A percentile compares a stretch with the other conserved stretches of the same genome.
These are phyloP conservation scores for Euleptes europaea DNA, from an alignment of 2,113 vertebrate species.

Conservation along the genomic window DNA sequence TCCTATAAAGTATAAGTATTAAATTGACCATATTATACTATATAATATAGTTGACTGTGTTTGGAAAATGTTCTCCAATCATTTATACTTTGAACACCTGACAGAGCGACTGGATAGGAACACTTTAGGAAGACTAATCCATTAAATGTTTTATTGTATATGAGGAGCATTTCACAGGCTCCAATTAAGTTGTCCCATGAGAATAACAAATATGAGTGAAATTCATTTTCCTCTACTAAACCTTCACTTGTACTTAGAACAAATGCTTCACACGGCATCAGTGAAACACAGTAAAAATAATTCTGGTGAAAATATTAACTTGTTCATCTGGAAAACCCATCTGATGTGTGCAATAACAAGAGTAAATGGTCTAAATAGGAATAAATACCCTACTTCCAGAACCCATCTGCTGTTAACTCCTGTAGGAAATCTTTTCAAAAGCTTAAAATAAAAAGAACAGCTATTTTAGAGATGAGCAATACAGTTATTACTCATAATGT, in stretches of 20 bases:
- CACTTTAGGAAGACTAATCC: not conserved
- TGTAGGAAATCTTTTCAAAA: conserved; percentile 57
- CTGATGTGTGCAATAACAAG: conserved; percentile 50
- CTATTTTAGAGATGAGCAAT: conserved; percentile 71
- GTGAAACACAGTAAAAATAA: conserved; percentile 1
- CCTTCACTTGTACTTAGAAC: not conserved
- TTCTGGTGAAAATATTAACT: conserved; percentile 49
- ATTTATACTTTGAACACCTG: not conserved
- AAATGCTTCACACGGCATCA: not conserved
- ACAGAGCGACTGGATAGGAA: not conserved
- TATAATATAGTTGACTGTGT: not conserved
- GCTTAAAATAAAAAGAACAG: conserved; percentile 72
- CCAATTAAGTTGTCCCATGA: not conserved
- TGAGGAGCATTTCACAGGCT: not conserved
- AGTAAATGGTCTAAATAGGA: conserved; percentile 54
- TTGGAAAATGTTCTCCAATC: not conserved
- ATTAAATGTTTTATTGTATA: not conserved
- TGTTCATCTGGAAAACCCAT: conserved; percentile 60
- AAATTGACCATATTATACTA: too few species aligned
- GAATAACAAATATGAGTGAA: not conserved
- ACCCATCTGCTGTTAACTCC: conserved; percentile 67
- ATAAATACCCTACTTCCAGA: conserved; percentile 64
- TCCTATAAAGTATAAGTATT: too few species aligned
- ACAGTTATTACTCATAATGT: conserved; percentile 68
- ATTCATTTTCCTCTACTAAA: not conserved